Percentiles rank a stretch among this genome's conserved stretches.
Conservation (phyloP, 2,113 vertebrate genomes). For the Clupea harengus region DNA sequence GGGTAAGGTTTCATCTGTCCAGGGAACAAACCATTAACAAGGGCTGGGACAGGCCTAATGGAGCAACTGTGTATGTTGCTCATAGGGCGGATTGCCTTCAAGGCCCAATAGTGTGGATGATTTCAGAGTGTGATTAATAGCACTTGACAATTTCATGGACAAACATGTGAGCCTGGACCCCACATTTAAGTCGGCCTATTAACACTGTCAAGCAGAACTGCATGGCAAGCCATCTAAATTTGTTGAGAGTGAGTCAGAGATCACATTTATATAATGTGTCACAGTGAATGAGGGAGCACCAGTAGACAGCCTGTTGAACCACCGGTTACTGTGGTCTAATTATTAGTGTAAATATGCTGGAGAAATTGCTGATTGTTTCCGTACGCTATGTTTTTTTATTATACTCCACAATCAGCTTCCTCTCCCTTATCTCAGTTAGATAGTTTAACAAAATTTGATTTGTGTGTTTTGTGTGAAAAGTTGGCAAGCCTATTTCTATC, state of each 20-base stretch:
- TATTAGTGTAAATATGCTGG: not conserved
- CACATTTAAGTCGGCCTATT: slow-evolving; percentile 72
- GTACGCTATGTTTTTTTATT: not conserved
- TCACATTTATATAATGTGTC: slow-evolving; percentile 43
- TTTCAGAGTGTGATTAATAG: slow-evolving; percentile 66
- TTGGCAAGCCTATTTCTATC: not conserved
- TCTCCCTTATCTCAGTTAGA: not conserved
- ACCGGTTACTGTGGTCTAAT: not conserved
- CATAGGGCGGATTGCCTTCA: slow-evolving; percentile 48
- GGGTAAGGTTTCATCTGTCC: slow-evolving; percentile 71
- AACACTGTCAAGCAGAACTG: slow-evolving; percentile 67
- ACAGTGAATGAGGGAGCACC: slow-evolving; percentile 35
- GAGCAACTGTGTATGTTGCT: slow-evolving; percentile 60
- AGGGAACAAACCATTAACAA: slow-evolving; percentile 78
- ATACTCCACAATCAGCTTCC: not conserved
- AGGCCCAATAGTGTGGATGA: slow-evolving; percentile 40
- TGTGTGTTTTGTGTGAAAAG: not conserved
- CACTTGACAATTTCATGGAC: slow-evolving; percentile 73
- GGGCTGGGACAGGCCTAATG: slow-evolving; percentile 62
- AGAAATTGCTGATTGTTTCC: not conserved
- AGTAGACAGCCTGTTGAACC: not conserved
- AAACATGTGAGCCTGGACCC: slow-evolving; percentile 69
- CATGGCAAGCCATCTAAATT: slow-evolving; percentile 36
- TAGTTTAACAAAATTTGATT: not conserved
- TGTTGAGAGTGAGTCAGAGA: slow-evolving; percentile 2